A percentile compares a stretch with the other conserved stretches of the same genome.
Conservation (phyloP, 1,140 invertebrate species). For the Ctenoplectra terminalis region DNA sequence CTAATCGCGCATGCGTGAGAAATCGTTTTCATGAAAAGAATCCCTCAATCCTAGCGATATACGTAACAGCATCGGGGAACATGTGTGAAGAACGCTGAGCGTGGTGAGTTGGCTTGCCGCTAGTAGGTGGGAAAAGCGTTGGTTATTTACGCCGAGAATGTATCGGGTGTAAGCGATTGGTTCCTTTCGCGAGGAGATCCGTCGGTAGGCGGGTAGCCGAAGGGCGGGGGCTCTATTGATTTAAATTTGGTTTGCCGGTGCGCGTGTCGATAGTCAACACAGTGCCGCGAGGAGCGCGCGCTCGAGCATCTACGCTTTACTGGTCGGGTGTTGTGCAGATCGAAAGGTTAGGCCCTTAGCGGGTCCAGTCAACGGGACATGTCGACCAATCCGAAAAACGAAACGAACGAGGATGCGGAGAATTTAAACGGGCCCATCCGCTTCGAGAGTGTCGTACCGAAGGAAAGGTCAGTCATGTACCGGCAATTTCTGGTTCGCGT, state of each 20-base stretch:
- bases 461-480: slow-evolving; percentile 70
- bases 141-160: slow-evolving; percentile 22
- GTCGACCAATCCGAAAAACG: slow-evolving; percentile 50
- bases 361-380: slow-evolving; percentile 34
- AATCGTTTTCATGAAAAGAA: slow-evolving; percentile 42
- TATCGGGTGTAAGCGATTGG: slow-evolving; percentile 38
- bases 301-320: slow-evolving; percentile 28
- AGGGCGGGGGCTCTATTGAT: slow-evolving; percentile 80
- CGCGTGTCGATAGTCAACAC: slow-evolving; percentile 67
- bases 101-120: slow-evolving; percentile 1
- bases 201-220: slow-evolving; percentile 22
- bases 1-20: slow-evolving; percentile 23
- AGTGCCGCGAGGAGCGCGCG: slow-evolving; percentile 67
- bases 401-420: slow-evolving; percentile 18
- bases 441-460: slow-evolving; percentile 70
- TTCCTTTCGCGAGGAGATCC: slow-evolving; percentile 38
- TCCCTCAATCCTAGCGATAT: slow-evolving; percentile 27
- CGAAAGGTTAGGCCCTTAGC: slow-evolving; percentile 49
- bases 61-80: slow-evolving; percentile 13
- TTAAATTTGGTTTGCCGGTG: slow-evolving; percentile 81
- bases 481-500: slow-evolving; percentile 25
- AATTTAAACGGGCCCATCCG: slow-evolving; percentile 57
- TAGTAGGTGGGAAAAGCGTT: slow-evolving; percentile 21
- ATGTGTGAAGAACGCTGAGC: slow-evolving; percentile 22
- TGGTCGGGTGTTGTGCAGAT: slow-evolving; percentile 20